A percentile compares a stretch with the other conserved stretches of the same genome.
phyloP scores from a whole-genome alignment of 2,797 vertebrate genomes.

The Taeniopygia guttata region DNA sequence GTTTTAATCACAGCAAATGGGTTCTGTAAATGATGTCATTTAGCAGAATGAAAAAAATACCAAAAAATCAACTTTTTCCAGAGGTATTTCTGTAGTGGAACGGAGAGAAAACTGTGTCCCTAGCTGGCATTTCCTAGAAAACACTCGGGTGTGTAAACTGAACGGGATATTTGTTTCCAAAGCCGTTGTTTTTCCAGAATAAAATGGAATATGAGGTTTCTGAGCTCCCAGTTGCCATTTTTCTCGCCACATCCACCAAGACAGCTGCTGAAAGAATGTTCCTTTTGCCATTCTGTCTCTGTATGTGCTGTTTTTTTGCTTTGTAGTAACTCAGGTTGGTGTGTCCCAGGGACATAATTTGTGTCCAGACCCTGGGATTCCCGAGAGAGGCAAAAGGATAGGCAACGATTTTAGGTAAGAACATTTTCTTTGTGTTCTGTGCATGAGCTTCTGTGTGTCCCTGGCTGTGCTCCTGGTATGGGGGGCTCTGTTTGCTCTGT shows the following conservation, averaged over 20 bases:
- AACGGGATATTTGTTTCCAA: background rate
- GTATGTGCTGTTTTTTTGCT: constrained; percentile 79
- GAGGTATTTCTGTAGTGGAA: background rate
- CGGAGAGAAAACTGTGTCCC: background rate
- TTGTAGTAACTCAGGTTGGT: constrained; percentile 97
- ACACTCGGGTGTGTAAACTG: background rate
- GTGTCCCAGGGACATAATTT: constrained; percentile 98
- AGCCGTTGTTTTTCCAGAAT: background rate
- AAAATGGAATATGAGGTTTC: background rate
- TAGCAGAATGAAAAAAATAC: background rate
- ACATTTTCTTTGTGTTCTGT: background rate
- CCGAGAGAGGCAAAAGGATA: constrained; percentile 97
- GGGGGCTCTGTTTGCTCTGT: background rate
- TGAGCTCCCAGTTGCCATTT: constrained; percentile 36
- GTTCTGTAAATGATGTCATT: background rate
- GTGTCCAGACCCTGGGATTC: constrained; percentile 97
- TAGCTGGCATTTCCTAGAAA: background rate
- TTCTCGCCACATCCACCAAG: constrained; percentile 64
- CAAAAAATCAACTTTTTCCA: background rate
- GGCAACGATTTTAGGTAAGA: constrained; percentile 97
- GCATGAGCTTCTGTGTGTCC: background rate
- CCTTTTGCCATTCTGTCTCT: constrained; percentile 72
- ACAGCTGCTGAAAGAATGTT: constrained; percentile 17
- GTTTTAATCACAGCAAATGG: background rate
- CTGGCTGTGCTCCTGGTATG: background rate